Base-by-base conservation (phyloP, 2,113 vertebrate genomes). In the Rhea americana region DNA sequence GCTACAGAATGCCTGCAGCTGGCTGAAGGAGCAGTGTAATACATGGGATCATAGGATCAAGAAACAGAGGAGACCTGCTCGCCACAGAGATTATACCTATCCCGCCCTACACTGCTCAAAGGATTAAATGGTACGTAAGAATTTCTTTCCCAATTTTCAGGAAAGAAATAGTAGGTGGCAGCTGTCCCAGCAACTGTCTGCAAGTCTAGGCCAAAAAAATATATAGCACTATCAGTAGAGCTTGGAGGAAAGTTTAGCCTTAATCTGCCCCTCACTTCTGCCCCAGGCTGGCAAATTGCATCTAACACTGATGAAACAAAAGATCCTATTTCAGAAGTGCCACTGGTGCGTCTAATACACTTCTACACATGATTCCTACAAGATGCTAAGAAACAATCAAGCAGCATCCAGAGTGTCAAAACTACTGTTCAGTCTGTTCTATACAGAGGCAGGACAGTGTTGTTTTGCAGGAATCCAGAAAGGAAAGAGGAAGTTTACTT, bases 1-100 rank as follows among this genome's bases (percentile, higher is more conserved):
- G 26, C 75, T 18, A 24, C 10, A 61, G 56, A 59, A 59, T 67
- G 61, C 15, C 71, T 79, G 41, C 88, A 91, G 50, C 68, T 68
- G 76, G 58, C 84, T 35, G 21, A 90, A 43, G 18, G 43, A 86
- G 50, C 70, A 74, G 73, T 56, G 35, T 80, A 85, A 74, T 55
- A 53, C 39, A 32, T 14, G 43, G 13, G 5, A 5, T 14, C 0
- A 0, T 13, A 24, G 79, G 41, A 74, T 70, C 16, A 28, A 43
- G 37, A 71, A 39, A 19, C 26, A 61, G 59, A 73, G 16, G 28
- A 70, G 35, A 74, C 6, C 20, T 8, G 9, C 53, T 85, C 81
- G 37, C 58, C 41, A 70, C 41, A 75, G 90, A 30, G 10, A 86
- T 59, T 32, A 47, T 39, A 85, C 35, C 47, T 35, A 90, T 53